Evolutionary conservation across 2,888 invertebrate genomes (phyloP), one percentile per base, ranked within the genome.

Genomic region (Microctonus aethiopoides): DNA sequence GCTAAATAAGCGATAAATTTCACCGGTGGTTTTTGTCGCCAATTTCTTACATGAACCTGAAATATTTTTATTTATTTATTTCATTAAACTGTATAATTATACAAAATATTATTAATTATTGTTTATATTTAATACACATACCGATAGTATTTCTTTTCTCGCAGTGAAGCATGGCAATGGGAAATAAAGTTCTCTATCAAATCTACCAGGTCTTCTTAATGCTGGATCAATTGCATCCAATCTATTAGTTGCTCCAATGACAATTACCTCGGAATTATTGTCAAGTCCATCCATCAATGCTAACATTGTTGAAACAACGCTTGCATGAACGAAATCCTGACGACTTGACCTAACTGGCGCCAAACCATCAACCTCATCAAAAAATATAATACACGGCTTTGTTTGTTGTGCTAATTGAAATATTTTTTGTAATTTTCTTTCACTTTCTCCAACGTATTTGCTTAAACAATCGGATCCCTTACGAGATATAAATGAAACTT

Each of bases 401-500:
- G 92, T 92, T 86, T 94, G 93, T 77, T 93, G 93, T 0, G 95
- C 95, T 87, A 95, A 93, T 87, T 95, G 94, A 88, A 96, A 96
- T 59, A 96, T 88, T 69, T 95, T 88, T 79, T 95, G 90, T 64
- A 97, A 89, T 82, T 96, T 95, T 80, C 95, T 90, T 85, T 97
- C 97, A 34, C 95, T 95, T 87, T 97, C 97, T 9, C 97, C 97
- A 11, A 97, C 95, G 95, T 96, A 97, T 85, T 96, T 97, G 88
- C 95, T 95, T 72, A 97, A 87, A 78, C 96, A 94, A 86, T 97
- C 97, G 0, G 96, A 96, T 10, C 95, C 96, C 87, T 97, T 97
- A 71, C 96, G 90, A 91, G 96, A 94, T 85, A 96, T 97, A 87
- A 97, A 97, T 0, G 96, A 90, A 0, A 95, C 95, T 83, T 94